Percentiles rank a stretch among this genome's conserved stretches.
Conservation (phyloP, 2,888 invertebrate genomes). For the Mythimna pallens region DNA sequence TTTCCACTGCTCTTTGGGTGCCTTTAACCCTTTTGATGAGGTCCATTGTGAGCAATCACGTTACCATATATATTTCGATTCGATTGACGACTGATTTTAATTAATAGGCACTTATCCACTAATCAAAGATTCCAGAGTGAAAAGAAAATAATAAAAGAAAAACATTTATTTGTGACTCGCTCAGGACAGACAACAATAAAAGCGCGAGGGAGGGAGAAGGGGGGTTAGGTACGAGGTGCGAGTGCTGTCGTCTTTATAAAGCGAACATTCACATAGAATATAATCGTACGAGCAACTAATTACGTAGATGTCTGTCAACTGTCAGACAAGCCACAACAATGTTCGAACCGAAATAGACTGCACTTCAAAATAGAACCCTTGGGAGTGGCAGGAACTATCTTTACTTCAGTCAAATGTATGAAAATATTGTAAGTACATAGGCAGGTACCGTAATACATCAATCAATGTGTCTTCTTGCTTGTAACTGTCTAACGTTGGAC, state of each 20-base stretch:
- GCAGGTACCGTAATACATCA: conserved; percentile 45
- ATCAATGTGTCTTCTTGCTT: conserved; percentile 50
- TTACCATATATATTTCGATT: too few species aligned
- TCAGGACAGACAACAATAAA: too few species aligned
- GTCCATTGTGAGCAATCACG: too few species aligned
- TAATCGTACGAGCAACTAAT: conserved; percentile 54
- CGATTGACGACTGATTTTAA: neutral
- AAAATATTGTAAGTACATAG: conserved; percentile 39
- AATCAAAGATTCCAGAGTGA: neutral
- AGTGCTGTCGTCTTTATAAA: neutral
- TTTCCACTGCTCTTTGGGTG: too few species aligned
- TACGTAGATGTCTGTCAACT: conserved; percentile 62
- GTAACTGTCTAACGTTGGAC: conserved; percentile 39
- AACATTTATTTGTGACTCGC: too few species aligned
- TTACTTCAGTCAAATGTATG: conserved; percentile 36
- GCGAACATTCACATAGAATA: conserved; percentile 14
- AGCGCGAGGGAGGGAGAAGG: too few species aligned
- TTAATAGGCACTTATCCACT: neutral
- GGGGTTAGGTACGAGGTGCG: too few species aligned
- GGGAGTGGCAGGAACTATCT: conserved; percentile 62
- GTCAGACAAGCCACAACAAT: conserved; percentile 60
- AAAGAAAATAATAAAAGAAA: too few species aligned
- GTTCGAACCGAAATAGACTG: conserved; percentile 60
- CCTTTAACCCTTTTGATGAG: too few species aligned
- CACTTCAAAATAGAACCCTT: conserved; percentile 67